Evolutionary conservation across 2,888 invertebrate species (phyloP).

Genomic region (Ecdyonurus torrentis): DNA sequence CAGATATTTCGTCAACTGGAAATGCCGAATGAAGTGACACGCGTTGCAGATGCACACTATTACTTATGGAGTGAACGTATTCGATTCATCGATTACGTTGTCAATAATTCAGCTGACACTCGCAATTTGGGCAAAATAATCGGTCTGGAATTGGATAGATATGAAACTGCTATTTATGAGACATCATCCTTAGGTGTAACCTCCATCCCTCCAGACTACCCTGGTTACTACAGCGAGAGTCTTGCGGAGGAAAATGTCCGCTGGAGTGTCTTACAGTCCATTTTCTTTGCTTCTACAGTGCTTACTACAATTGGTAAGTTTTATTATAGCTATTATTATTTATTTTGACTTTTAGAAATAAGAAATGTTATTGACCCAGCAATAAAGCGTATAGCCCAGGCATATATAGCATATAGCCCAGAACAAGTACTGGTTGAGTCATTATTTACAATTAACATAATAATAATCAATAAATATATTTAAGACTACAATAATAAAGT

Average conservation of each 20-base stretch:
- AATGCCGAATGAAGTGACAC: constrained; percentile 55
- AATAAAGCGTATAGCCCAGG: too few species aligned
- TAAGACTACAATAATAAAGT: too few species aligned
- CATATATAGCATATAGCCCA: too few species aligned
- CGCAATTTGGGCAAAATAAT: constrained; percentile 13
- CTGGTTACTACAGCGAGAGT: neutral
- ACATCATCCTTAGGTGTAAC: constrained; percentile 50
- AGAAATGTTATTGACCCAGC: too few species aligned
- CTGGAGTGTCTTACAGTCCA: constrained; percentile 69
- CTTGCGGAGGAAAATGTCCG: constrained; percentile 21
- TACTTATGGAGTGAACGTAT: constrained; percentile 33
- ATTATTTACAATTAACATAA: too few species aligned
- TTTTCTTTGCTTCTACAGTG: constrained; percentile 81
- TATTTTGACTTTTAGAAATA: too few species aligned
- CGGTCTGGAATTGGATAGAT: constrained; percentile 20
- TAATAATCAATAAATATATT: too few species aligned
- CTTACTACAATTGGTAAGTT: constrained; percentile 72
- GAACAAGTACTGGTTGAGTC: too few species aligned
- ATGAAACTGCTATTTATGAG: constrained; percentile 41
- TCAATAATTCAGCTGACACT: constrained; percentile 34
- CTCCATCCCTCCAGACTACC: constrained; percentile 19
- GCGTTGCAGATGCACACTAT: constrained; percentile 31
- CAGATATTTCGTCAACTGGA: constrained; percentile 62
- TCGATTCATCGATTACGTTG: constrained; percentile 39
- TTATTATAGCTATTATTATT: neutral